Conservation (phyloP, 2,797 vertebrate species). For the Xenops minutus region DNA sequence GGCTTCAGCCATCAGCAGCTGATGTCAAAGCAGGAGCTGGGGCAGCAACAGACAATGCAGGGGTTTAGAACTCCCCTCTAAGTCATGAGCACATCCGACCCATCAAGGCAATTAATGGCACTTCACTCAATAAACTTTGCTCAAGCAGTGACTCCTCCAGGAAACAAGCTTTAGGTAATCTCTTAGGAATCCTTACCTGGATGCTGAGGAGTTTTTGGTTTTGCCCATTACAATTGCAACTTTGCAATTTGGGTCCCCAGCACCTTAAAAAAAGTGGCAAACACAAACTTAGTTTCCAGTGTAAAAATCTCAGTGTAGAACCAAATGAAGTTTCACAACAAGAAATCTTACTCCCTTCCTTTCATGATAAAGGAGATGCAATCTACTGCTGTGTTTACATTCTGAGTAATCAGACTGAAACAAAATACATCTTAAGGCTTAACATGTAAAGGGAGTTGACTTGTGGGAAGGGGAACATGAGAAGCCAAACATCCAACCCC, state of each 20-base stretch:
- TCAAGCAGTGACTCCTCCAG: not conserved
- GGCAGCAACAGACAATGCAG: not conserved
- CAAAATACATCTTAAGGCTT: not conserved
- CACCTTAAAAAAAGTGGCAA: constrained; percentile 77
- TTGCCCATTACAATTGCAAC: constrained; percentile 90
- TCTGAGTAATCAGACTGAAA: not conserved
- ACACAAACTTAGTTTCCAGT: not conserved
- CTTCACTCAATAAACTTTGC: not conserved
- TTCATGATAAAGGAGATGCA: not conserved
- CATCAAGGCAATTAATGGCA: not conserved
- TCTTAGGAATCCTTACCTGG: constrained; percentile 68
- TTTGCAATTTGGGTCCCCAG: constrained; percentile 84
- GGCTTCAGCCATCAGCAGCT: not conserved
- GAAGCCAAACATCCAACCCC: not conserved
- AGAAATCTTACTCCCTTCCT: not conserved
- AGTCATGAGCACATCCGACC: not conserved
- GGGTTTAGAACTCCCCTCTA: not conserved
- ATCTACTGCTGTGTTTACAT: not conserved
- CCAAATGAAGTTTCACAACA: not conserved
- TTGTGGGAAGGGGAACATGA: not conserved
- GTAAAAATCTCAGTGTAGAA: not conserved
- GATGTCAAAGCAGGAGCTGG: not conserved
- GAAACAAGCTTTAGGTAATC: not conserved
- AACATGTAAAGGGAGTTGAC: not conserved
- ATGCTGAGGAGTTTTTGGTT: constrained; percentile 65